Conservation (phyloP, 2,797 vertebrate genomes). For the Etheostoma nigrum region DNA sequence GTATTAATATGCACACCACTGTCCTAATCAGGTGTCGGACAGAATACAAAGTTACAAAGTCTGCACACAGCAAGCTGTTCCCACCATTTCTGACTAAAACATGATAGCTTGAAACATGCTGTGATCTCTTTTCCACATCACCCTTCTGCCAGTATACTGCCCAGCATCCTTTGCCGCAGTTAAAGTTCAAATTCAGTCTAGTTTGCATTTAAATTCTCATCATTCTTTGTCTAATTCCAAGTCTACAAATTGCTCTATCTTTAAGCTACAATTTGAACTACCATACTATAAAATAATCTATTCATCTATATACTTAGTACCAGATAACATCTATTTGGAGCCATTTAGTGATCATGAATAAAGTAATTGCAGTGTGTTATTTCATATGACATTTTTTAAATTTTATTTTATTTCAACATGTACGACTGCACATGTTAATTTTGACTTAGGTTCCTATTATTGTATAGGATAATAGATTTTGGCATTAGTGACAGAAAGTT, state of each 20-base stretch:
- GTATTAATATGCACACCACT: conserved; percentile 11
- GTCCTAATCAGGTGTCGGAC: conserved; percentile 37
- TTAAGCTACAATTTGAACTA: background rate
- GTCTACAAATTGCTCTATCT: background rate
- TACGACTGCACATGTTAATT: background rate
- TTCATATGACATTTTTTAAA: background rate
- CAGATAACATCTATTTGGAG: background rate
- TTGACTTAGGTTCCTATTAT: too few species aligned
- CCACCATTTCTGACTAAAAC: conserved; percentile 18
- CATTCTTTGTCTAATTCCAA: background rate
- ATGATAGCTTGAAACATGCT: conserved; percentile 11
- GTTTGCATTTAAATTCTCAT: background rate
- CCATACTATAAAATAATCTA: background rate
- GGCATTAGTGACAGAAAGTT: background rate
- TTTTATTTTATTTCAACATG: too few species aligned
- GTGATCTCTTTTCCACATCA: conserved; percentile 6
- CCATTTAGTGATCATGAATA: background rate
- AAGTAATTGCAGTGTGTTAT: background rate
- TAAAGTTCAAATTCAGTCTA: conserved; percentile 4
- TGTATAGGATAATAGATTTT: too few species aligned
- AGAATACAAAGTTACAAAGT: conserved; percentile 47
- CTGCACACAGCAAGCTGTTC: conserved; percentile 21
- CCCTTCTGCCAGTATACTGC: background rate
- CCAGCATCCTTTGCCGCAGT: conserved; percentile 30
- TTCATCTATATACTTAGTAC: background rate